Evolutionary conservation across 2,888 invertebrate species (phyloP).

Genomic region (Nephrotoma flavescens): DNA sequence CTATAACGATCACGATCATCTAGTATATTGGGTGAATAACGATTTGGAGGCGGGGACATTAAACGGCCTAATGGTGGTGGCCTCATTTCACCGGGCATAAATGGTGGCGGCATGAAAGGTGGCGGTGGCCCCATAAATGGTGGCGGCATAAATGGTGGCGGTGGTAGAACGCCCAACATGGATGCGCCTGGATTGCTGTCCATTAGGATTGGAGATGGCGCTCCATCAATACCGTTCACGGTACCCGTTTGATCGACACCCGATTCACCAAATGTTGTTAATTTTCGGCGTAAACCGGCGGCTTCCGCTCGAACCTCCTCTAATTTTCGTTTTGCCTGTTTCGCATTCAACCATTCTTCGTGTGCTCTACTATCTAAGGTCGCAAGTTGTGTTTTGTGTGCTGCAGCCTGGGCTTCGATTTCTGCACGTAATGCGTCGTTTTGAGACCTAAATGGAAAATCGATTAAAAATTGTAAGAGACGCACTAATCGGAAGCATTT

Average conservation of each 20-base stretch:
- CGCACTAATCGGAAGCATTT: slow-evolving; percentile 18
- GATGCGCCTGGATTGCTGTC: slow-evolving; percentile 28
- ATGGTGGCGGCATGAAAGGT: slow-evolving; percentile 43
- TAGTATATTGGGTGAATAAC: slow-evolving; percentile 22
- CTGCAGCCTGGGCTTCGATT: slow-evolving; percentile 69
- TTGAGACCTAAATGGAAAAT: slow-evolving; percentile 30
- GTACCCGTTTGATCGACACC: slow-evolving; percentile 6
- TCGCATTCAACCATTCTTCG: slow-evolving; percentile 70
- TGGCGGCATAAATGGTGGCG: slow-evolving; percentile 43
- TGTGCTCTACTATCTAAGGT: slow-evolving; percentile 71
- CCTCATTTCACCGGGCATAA: slow-evolving; percentile 36
- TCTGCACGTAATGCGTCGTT: slow-evolving; percentile 58
- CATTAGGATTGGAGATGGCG: slow-evolving; percentile 29
- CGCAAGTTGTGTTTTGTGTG: slow-evolving; percentile 51
- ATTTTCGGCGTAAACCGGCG: slow-evolving; percentile 45
- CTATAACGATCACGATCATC: slow-evolving; percentile 29
- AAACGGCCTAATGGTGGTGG: slow-evolving; percentile 39
- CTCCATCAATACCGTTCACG: slow-evolving; percentile 12
- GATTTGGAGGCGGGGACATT: slow-evolving; percentile 36
- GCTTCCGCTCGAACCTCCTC: slow-evolving; percentile 67
- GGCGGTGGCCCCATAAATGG: slow-evolving; percentile 45
- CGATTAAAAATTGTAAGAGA: not conserved
- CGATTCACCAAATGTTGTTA: slow-evolving; percentile 29
- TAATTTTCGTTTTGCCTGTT: slow-evolving; percentile 65
- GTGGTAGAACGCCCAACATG: slow-evolving; percentile 38